Percentiles rank a stretch among this genome's conserved stretches.
Conservation (phyloP, 2,888 invertebrate species). For the Nomada ferruginata region DNA sequence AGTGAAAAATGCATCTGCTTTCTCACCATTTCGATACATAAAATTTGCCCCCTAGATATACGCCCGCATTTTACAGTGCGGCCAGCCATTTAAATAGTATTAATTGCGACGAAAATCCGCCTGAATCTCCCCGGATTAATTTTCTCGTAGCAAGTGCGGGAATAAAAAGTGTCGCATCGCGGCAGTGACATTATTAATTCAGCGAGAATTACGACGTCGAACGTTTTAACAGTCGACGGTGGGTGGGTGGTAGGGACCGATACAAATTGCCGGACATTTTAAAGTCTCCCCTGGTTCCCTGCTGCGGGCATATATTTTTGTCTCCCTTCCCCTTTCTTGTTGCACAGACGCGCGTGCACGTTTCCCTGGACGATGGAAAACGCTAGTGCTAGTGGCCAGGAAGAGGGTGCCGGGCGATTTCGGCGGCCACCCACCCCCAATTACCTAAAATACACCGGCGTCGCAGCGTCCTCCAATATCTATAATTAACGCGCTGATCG, state of each 20-base stretch:
- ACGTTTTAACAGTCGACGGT: slow-evolving; percentile 32
- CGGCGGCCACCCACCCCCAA: slow-evolving; percentile 56
- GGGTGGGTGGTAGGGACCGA: not conserved
- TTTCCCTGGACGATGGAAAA: slow-evolving; percentile 19
- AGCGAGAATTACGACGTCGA: slow-evolving; percentile 46
- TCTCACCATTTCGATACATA: not conserved
- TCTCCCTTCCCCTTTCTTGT: not conserved
- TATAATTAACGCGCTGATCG: slow-evolving; percentile 71
- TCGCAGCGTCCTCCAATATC: slow-evolving; percentile 57
- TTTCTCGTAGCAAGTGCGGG: slow-evolving; percentile 29
- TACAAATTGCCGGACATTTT: slow-evolving; percentile 53
- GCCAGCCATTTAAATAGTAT: slow-evolving; percentile 34
- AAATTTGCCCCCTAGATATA: slow-evolving; percentile 18
- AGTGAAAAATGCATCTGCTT: not conserved
- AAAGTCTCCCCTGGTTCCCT: slow-evolving; percentile 24
- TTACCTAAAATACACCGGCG: slow-evolving; percentile 69
- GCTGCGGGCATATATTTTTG: too few relatives aligned
- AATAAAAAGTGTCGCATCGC: slow-evolving; percentile 17
- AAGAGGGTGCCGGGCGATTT: slow-evolving; percentile 49
- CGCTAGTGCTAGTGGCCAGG: slow-evolving; percentile 11
- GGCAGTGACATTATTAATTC: slow-evolving; percentile 48
- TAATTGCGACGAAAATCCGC: slow-evolving; percentile 43
- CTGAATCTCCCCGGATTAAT: slow-evolving; percentile 31
- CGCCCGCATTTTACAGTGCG: slow-evolving; percentile 21
- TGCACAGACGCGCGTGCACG: slow-evolving; percentile 1